Base-by-base conservation (phyloP, 1,140 invertebrate genomes). In the Heterodera carotae region DNA sequence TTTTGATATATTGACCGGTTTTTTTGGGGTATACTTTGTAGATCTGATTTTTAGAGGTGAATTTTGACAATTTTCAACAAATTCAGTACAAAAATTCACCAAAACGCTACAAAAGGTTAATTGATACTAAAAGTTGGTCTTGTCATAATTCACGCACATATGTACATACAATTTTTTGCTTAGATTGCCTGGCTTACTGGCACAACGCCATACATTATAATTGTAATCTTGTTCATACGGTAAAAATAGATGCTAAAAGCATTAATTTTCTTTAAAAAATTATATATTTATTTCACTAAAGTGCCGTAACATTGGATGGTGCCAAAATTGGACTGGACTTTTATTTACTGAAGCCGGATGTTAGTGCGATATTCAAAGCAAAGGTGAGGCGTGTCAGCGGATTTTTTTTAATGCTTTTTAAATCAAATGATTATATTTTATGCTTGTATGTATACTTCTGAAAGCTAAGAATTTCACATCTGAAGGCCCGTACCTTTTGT, bases 211-310 rank as follows among this genome's bases (percentile, higher is more conserved):
- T 79, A 79, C 59, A 67, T 79, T 15, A 80, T 83, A n/a, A 77
- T 82, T 48, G 33, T 69, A 10, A 82, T 82, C 66, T 56, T 82
- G 6, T 82, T 82, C 77, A 66, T 84, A 60, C 59, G 82, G 56
- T 36, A 76, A 22, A 8, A 25, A 15, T 27, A 31, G 10, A 27
- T 7, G 12, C 25, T 69, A 39, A 6, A 69, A 4, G 25, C 25
- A 69, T 31, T 69, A 39, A 15, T 69, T 69, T 12, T 33, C 12
- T 39, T 27, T 4, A 48, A 1, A 67, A 67, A 22, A 53, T 22
- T 18, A 56, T n/a, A n/a, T n/a, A 56, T 56, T 22, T 18, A 53
- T 18, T 56, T 56, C 22, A 18, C 22, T 22, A 53, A 56, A 64
- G 72, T 29, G 69, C 76, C 15, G 56, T 80, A 2, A 80, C 79